A percentile compares a stretch with the other conserved stretches of the same genome.
phyloP scores from a whole-genome alignment of 2,888 invertebrate species.

The Trachelus iudaicus region DNA sequence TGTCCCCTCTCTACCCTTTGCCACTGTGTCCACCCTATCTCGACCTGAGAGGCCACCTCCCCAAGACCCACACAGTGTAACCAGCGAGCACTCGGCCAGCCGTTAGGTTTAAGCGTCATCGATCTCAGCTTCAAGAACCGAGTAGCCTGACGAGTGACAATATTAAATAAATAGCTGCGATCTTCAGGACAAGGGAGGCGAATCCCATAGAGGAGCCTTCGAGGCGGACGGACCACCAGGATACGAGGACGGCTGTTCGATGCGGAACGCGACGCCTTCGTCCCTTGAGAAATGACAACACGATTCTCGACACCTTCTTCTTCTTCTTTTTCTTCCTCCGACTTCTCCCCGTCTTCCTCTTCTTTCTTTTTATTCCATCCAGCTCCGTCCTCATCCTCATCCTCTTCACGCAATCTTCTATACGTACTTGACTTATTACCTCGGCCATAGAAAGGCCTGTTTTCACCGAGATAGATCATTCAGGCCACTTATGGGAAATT shows the following conservation, averaged over 20 bases:
- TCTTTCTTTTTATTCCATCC: slow-evolving; percentile 8
- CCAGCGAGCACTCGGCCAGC: too few species aligned
- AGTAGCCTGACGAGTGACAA: slow-evolving; percentile 41
- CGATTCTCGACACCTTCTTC: slow-evolving; percentile 48
- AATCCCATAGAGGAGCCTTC: not conserved
- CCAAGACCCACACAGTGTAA: too few species aligned
- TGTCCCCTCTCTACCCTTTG: too few species aligned
- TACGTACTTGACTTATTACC: slow-evolving; percentile 39
- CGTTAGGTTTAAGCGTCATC: slow-evolving; percentile 18
- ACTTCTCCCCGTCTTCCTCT: slow-evolving; percentile 5
- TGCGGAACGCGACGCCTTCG: slow-evolving; percentile 35
- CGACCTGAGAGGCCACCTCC: too few species aligned
- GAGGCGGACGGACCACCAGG: not conserved
- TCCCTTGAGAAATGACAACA: slow-evolving; percentile 55
- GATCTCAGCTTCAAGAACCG: slow-evolving; percentile 24
- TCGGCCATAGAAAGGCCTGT: slow-evolving; percentile 29
- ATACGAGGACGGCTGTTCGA: not conserved
- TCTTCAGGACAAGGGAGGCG: slow-evolving; percentile 31
- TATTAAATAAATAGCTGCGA: slow-evolving; percentile 53
- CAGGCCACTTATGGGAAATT: slow-evolving; percentile 48
- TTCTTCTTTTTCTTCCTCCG: not conserved
- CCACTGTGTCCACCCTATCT: too few species aligned
- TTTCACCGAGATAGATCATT: slow-evolving; percentile 30
- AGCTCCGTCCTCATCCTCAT: slow-evolving; percentile 11
- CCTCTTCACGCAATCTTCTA: slow-evolving; percentile 2